Base-by-base conservation (phyloP, 2,797 vertebrate genomes). In the Phataginus tricuspis region DNA sequence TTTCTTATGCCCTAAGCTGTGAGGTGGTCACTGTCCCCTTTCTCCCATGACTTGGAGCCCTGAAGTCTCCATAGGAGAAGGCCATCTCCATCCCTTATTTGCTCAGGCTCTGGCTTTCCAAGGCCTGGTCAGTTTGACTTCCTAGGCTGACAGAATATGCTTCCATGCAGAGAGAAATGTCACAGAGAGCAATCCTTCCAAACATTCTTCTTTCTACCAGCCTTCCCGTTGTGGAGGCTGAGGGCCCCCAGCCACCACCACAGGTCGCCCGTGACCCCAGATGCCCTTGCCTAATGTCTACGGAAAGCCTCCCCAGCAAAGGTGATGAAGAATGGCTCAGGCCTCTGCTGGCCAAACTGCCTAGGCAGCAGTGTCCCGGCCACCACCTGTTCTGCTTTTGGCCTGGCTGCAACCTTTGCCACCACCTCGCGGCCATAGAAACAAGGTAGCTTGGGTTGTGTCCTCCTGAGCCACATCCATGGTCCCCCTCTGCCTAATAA, bases 341-440 rank as follows among this genome's bases (percentile, higher is more conserved):
- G 77, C 31, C 51, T 68, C 49, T 77, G 13, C 59, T 37, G 75
- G 86, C 91, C 95, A 91, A n/a, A 39, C 55, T 57, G 11, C 61
- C 45, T 45, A 45, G 97, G 29, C 23, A 69, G n/a, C 79, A 86
- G 27, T 92, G n/a, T 93, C 86, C 72, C 94, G 16, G 39, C 21
- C 11, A 29, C 27, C 55, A 91, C 64, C 37, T 85, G 5, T 63
- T 66, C 61, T 27, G 15, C 77, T 86, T 69, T 51, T 49, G 18
- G 2, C 31, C 78, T 25, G 1, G 12, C 66, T 69, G 19, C 25
- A 45, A 15, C 69, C 55, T 57, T 77, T 66, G 13, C 37, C 64
- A 45, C 37, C 77, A 21, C n/a, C 74, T 84, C 51, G 71, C 21
- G 88, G 51, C 66, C 90, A 64, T 23, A 66, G 72, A 77, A 93